These are phyloP conservation scores for Nycticryphes semicollaris DNA, from an alignment of 2,113 vertebrate genomes.

Conservation along the genomic window DNA sequence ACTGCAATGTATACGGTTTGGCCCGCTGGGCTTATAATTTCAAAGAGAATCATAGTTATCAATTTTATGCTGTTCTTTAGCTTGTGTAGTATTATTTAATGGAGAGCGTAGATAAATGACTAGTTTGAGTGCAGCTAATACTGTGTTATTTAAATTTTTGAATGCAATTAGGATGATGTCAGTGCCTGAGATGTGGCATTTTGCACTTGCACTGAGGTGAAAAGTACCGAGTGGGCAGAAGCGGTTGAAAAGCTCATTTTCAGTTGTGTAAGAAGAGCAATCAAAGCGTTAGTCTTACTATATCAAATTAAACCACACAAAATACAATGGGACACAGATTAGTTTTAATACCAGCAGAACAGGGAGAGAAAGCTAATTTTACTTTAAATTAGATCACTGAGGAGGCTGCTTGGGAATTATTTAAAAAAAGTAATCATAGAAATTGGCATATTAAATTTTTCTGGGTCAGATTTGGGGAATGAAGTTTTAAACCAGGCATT, in stretches of 20 bases:
- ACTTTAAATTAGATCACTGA: conserved; percentile 47
- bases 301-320: background rate
- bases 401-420: conserved; percentile 39
- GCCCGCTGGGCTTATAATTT: background rate
- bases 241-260: background rate
- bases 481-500: conserved; percentile 1
- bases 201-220: background rate
- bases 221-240: background rate
- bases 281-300: background rate
- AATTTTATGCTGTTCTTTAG: background rate
- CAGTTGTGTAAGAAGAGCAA: background rate
- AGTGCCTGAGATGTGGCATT: background rate
- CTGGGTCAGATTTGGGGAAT: conserved; percentile 46
- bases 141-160: background rate
- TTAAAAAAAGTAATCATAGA: conserved; percentile 10
- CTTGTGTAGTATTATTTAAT: background rate
- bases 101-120: background rate
- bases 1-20: rapidly evolving
- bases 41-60: background rate
- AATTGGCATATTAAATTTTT: conserved; percentile 42
- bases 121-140: background rate
- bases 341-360: conserved; percentile 14
- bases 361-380: conserved; percentile 43
- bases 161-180: background rate
- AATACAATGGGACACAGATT: background rate